Conservation (phyloP, 2,888 invertebrate species). For the Leucania comma region DNA sequence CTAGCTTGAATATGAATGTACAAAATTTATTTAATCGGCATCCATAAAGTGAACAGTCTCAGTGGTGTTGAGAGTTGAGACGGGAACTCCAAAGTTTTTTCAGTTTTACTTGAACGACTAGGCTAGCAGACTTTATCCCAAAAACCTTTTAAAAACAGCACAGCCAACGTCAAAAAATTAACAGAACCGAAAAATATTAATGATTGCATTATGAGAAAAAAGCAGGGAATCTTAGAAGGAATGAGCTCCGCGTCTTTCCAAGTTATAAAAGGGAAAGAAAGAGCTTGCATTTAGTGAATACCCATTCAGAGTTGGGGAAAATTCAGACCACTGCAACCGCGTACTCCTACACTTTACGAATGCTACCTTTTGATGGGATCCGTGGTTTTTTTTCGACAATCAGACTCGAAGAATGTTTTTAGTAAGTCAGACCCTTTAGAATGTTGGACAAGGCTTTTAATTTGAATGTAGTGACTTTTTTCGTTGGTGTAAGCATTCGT, state of each 20-base stretch:
- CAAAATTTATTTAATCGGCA: not conserved
- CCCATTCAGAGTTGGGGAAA: conserved; percentile 84
- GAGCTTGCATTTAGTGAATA: conserved; percentile 88
- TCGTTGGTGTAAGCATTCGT: conserved; percentile 30
- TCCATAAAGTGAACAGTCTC: not conserved
- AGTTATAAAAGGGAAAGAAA: conserved; percentile 87
- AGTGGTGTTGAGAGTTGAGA: not conserved
- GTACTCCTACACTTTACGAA: conserved; percentile 84
- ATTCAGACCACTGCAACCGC: conserved; percentile 83
- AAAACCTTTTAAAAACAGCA: conserved; percentile 53
- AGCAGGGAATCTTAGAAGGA: conserved; percentile 80
- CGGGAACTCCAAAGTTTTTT: conserved; percentile 24
- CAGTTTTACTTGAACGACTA: conserved; percentile 17
- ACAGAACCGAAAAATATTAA: conserved; percentile 78
- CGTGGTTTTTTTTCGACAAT: conserved; percentile 87
- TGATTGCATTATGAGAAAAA: conserved; percentile 79
- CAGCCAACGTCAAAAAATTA: conserved; percentile 63
- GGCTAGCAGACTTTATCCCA: conserved; percentile 20
- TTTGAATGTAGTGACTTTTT: conserved; percentile 58
- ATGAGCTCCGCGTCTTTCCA: conserved; percentile 85
- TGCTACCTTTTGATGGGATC: conserved; percentile 86
- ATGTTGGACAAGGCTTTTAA: conserved; percentile 65
- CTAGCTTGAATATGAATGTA: not conserved
- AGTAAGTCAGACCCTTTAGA: conserved; percentile 66
- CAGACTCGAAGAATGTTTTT: conserved; percentile 79